Percentiles rank a stretch among this genome's conserved stretches.
phyloP scores from a whole-genome alignment of 2,888 invertebrate genomes.

The Eueremaeus valkanovi region DNA sequence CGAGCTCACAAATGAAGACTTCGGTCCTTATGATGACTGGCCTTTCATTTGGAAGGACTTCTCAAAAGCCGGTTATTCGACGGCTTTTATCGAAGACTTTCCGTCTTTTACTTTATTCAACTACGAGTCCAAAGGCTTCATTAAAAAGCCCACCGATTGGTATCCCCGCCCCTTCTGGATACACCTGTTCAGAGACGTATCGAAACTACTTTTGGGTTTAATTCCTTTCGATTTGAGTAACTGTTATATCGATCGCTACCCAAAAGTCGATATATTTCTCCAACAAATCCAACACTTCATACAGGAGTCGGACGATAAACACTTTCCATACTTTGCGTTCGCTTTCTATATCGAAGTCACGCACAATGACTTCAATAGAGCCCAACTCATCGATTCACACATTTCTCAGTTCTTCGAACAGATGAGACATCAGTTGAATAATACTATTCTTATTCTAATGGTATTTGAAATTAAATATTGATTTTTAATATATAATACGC shows the following conservation, averaged over 20 bases:
- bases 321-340: conserved; percentile 38
- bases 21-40: conserved; percentile 51
- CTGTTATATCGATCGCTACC: conserved; percentile 35
- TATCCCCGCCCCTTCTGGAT: conserved; percentile 71
- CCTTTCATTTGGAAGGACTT: conserved; percentile 79
- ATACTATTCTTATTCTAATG: conserved; percentile 40
- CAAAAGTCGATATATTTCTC: conserved; percentile 39
- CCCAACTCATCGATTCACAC: conserved; percentile 37
- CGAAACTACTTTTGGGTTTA: conserved; percentile 12
- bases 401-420: conserved; percentile 39
- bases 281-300: conserved; percentile 38
- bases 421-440: conserved; percentile 17
- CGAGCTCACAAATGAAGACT: conserved; percentile 35
- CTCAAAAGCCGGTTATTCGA: conserved; percentile 66
- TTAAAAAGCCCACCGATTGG: conserved; percentile 78
- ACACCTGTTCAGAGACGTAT: conserved; percentile 37
- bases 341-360: conserved; percentile 42
- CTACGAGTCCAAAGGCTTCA: conserved; percentile 71
- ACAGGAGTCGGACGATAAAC: background rate
- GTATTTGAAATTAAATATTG: too few relatives aligned
- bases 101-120: conserved; percentile 74
- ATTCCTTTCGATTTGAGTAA: conserved; percentile 34
- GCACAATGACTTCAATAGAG: conserved; percentile 42
- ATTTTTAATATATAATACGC: too few relatives aligned
- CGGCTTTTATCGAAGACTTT: conserved; percentile 78